Conservation (phyloP, 2,888 invertebrate genomes). For the Octonoba sinensis region DNA sequence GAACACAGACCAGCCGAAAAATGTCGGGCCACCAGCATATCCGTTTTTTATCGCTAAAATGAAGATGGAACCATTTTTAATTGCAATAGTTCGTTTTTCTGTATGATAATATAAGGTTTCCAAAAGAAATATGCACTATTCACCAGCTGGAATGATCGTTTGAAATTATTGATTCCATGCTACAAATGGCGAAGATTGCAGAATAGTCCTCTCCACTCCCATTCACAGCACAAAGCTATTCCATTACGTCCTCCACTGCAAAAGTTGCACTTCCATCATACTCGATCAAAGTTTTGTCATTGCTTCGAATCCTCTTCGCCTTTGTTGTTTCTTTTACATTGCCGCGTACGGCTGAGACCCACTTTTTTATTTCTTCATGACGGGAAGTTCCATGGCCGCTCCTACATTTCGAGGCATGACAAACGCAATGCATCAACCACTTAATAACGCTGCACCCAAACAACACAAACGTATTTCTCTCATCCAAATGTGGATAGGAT, state of each 20-base stretch:
- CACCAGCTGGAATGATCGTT: too few relatives aligned
- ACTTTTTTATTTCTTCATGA: not conserved
- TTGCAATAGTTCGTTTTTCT: too few relatives aligned
- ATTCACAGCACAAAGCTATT: not conserved
- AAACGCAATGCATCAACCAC: conserved; percentile 11
- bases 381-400: not conserved
- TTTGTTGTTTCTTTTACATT: conserved; percentile 8
- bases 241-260: not conserved
- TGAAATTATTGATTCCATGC: too few relatives aligned
- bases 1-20: too few relatives aligned
- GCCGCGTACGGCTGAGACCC: not conserved
- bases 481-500: too few relatives aligned
- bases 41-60: too few relatives aligned
- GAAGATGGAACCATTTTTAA: too few relatives aligned
- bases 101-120: too few relatives aligned
- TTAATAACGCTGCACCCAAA: not conserved
- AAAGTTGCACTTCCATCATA: conserved; percentile 16
- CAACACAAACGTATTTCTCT: not conserved
- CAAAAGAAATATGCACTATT: too few relatives aligned
- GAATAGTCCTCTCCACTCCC: not conserved
- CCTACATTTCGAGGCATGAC: conserved; percentile 5
- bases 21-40: too few relatives aligned
- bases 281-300: conserved; percentile 24
- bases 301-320: conserved; percentile 4
- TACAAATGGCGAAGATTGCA: too few relatives aligned